phyloP scores from a whole-genome alignment of 1,140 invertebrate genomes.

The Diachasmimorpha longicaudata region DNA sequence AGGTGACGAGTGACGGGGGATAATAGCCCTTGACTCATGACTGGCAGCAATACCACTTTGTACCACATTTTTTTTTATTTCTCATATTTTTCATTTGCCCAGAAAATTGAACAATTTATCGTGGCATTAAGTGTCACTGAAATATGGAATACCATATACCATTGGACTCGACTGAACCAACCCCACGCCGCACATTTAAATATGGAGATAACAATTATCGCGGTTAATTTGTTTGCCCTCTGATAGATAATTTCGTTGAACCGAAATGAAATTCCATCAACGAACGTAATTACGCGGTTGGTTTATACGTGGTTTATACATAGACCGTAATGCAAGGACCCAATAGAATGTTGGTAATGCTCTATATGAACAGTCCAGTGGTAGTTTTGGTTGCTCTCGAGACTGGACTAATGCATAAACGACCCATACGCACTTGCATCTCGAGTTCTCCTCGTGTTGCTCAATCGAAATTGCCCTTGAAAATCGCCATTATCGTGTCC shows the following conservation, averaged over 20 bases:
- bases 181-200: neutral
- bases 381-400: neutral
- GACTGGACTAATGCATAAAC: slow-evolving; percentile 5
- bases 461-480: neutral
- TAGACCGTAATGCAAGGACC: neutral
- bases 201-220: neutral
- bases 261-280: neutral
- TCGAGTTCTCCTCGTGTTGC: neutral
- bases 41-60: neutral
- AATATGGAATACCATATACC: no score
- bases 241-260: slow-evolving; percentile 4
- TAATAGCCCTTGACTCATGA: neutral
- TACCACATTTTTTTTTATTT: neutral
- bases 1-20: neutral
- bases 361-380: neutral
- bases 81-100: neutral
- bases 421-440: neutral
- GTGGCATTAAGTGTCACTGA: neutral
- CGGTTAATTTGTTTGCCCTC: neutral
- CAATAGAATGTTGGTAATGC: neutral
- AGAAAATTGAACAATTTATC: neutral
- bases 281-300: slow-evolving; percentile 4
- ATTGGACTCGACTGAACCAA: no score
- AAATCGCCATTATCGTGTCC: neutral
- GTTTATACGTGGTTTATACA: neutral